phyloP scores from a whole-genome alignment of 2,797 vertebrate genomes.

The Coregonus ussuriensis region DNA sequence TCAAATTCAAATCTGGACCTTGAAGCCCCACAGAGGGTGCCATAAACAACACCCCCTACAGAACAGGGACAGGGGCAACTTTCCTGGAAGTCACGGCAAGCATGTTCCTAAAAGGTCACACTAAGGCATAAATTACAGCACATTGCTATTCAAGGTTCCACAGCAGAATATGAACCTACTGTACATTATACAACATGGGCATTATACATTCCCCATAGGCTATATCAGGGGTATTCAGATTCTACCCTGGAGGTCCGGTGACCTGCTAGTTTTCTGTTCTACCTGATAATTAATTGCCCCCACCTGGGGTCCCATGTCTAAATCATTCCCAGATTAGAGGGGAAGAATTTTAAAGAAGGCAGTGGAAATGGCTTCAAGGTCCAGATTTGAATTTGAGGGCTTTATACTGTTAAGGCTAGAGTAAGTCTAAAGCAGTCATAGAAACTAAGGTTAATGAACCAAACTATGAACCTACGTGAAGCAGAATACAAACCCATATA shows the following conservation, averaged over 20 bases:
- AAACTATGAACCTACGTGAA: not conserved
- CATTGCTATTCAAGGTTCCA: not conserved
- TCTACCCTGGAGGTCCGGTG: too few relatives aligned
- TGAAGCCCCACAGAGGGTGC: not conserved
- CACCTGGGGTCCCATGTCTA: too few relatives aligned
- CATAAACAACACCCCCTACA: not conserved
- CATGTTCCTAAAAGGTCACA: not conserved
- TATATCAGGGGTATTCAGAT: too few relatives aligned
- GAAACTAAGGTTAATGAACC: not conserved
- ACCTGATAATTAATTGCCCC: too few relatives aligned
- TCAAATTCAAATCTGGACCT: too few relatives aligned
- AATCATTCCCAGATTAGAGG: too few relatives aligned
- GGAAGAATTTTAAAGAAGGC: too few relatives aligned
- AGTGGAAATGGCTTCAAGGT: too few relatives aligned
- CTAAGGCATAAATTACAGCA: not conserved
- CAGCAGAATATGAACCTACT: not conserved
- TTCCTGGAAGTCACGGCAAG: not conserved
- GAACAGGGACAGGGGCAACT: not conserved
- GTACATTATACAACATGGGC: not conserved
- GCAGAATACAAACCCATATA: not conserved
- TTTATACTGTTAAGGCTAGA: not conserved
- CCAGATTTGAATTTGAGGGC: too few relatives aligned
- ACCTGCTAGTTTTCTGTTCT: too few relatives aligned
- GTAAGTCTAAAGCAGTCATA: not conserved
- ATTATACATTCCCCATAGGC: not conserved